Conservation (phyloP, 2,888 invertebrate genomes). For the Brachypterus glaber region DNA sequence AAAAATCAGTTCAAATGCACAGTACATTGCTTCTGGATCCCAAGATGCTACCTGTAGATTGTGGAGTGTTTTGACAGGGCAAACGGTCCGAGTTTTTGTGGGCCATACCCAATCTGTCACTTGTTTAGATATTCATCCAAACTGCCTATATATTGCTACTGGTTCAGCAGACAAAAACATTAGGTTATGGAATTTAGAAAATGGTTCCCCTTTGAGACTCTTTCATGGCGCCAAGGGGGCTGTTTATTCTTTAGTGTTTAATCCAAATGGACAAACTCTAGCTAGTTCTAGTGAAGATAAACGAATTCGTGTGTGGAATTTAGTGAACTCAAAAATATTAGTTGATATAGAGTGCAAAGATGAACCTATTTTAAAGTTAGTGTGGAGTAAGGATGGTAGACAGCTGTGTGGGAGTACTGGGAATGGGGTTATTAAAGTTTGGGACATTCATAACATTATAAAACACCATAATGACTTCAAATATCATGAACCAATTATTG, state of each 20-base stretch:
- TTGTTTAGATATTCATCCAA: conserved; percentile 85
- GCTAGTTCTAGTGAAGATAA: conserved; percentile 77
- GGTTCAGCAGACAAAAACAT: conserved; percentile 86
- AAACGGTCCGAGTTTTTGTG: conserved; percentile 73
- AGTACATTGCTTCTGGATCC: conserved; percentile 70
- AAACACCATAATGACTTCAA: conserved; percentile 16
- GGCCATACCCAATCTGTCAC: conserved; percentile 86
- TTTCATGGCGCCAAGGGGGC: conserved; percentile 68
- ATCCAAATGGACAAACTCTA: conserved; percentile 73
- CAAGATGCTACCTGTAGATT: conserved; percentile 71
- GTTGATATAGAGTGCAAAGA: conserved; percentile 57
- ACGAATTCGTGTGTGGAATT: conserved; percentile 63
- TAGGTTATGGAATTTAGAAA: conserved; percentile 77
- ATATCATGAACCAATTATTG: conserved; percentile 22
- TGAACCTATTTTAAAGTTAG: conserved; percentile 51
- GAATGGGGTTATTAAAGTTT: conserved; percentile 56
- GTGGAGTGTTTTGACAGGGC: conserved; percentile 73
- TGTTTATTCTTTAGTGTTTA: conserved; percentile 70
- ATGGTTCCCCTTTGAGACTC: conserved; percentile 71
- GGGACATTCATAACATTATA: conserved; percentile 41
- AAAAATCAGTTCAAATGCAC: conserved; percentile 56
- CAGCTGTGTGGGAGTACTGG: conserved; percentile 58
- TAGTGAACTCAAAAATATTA: conserved; percentile 53
- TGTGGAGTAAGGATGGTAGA: conserved; percentile 51
- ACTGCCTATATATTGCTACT: conserved; percentile 79